Evolutionary conservation across 2,113 vertebrate species (phyloP), one percentile per base, ranked within the genome.

Genomic region (Rhea americana): DNA sequence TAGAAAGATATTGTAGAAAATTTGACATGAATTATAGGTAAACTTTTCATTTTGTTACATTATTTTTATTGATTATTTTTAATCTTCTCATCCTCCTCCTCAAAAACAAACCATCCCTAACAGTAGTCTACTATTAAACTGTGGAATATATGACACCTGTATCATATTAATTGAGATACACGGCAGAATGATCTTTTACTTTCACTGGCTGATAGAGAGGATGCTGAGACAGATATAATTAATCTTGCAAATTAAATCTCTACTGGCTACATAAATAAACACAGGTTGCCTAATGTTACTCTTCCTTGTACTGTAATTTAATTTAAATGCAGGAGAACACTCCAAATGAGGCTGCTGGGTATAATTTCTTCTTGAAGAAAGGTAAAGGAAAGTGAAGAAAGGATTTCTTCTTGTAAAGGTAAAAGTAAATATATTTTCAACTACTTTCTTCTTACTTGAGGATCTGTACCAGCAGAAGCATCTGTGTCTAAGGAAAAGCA

Each of bases 201-300:
- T 89, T 78, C 28, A 59, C 13, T 41, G 61, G 37, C 22, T 76
- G 70, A 84, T 88, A 90, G 6, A 81, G n/a, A 86, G 16, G 39
- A 83, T 88, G 30, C 11, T 48, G n/a, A 90, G 45, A 77, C 43
- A 78, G 9, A 50, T 71, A 83, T 81, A 81, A 35, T 76, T 75
- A 51, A 7, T 58, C 62, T 78, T 56, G 28, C 39, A 74, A 93
- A 92, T 75, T 85, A 93, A 91, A 93, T 65, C 62, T 76, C 39
- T 62, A 56, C 32, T 84, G 58, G 83, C 37, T 9, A 83, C 74
- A 21, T 48, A 90, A 92, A 86, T 78, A 89, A 94, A 92, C 43
- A 58, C 4, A 78, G 17, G 20, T 76, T 90, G n/a, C 58, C 32
- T 84, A 76, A 82, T 22, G 7, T n/a, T 58, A 39, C 22, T 88